phyloP scores from a whole-genome alignment of 2,888 invertebrate genomes.

The Pyrochroa serraticornis region DNA sequence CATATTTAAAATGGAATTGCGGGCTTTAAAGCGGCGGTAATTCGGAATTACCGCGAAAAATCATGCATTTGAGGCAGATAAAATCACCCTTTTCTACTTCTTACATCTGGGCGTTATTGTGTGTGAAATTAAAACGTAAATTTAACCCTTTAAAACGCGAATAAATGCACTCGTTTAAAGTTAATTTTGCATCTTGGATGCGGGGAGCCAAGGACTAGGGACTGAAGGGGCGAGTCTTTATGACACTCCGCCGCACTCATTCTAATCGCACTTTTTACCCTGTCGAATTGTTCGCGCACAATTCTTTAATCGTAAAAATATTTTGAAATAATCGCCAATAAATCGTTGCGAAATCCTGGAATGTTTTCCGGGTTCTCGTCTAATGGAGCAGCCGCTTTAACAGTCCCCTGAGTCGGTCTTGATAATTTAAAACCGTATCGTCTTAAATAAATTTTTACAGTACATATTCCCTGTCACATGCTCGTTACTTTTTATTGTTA shows the following conservation, averaged over 20 bases:
- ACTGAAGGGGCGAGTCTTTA: slow-evolving; percentile 24
- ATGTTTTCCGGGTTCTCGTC: neutral
- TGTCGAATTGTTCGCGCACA: slow-evolving; percentile 7
- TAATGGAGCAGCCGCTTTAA: slow-evolving; percentile 44
- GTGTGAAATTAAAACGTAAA: slow-evolving; percentile 60
- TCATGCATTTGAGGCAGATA: slow-evolving; percentile 55
- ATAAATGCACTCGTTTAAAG: slow-evolving; percentile 48
- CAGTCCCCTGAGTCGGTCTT: slow-evolving; percentile 45
- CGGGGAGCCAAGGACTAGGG: slow-evolving; percentile 10
- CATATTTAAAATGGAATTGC: slow-evolving; percentile 53
- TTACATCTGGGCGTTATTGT: slow-evolving; percentile 55
- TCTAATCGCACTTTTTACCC: slow-evolving; percentile 20
- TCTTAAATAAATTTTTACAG: slow-evolving; percentile 57
- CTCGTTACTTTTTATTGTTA: slow-evolving; percentile 56
- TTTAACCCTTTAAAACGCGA: slow-evolving; percentile 54
- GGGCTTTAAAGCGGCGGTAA: slow-evolving; percentile 48
- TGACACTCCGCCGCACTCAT: slow-evolving; percentile 20
- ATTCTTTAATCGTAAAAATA: neutral
- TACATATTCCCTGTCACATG: slow-evolving; percentile 58
- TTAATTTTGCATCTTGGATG: slow-evolving; percentile 45
- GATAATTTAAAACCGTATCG: slow-evolving; percentile 51
- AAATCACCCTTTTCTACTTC: slow-evolving; percentile 53
- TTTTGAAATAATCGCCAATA: no score
- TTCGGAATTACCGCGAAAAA: slow-evolving; percentile 55
- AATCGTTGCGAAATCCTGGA: no score